Base-by-base conservation (phyloP, 1,140 invertebrate genomes). In the Cheumatopsyche charites region DNA sequence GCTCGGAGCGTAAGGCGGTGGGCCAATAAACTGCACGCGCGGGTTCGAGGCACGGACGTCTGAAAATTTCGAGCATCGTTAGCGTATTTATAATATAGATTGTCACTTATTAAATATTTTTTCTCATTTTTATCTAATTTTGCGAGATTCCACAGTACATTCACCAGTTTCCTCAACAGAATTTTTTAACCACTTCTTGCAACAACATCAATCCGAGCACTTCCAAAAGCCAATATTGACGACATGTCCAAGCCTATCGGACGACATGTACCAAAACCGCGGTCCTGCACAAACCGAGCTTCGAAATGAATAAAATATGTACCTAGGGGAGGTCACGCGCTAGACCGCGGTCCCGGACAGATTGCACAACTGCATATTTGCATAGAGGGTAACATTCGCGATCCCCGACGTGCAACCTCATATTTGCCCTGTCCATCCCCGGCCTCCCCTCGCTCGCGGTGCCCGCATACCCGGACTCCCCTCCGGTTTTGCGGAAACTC, bases 341-440 rank as follows among this genome's bases (percentile, higher is more conserved):
- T 13, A 29, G 62, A 63, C 36, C 62, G 29, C 29, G 29, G 29
- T 15, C 55, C 55, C 12, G 55, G 55, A 42, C 29, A 63, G 26
- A 63, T 63, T 63, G 62, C 36, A 45, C 62, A n/a, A 63, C 26
- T 63, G 62, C 62, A 63, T 42, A 63, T 63, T 63, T 63, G 62
- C 42, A 63, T 45, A 63, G 62, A 36, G 62, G 36, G 36, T 45
- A 21, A 13, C 13, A 15, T n/a, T 17, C 62, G 11, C 23, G 11
- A 58, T 15, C 21, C 21, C 26, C 29, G 15, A 45, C 62, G 11
- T 23, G 62, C 36, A 3, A 26, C 15, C 12, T 63, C 62, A 63
- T 42, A 63, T 63, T 63, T 63, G 26, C 29, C 41, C 3, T 49
- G 47, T 49, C 19, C 47, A 49, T 49, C 47, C 19, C n/a, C n/a